Evolutionary conservation across 1,140 invertebrate species (phyloP), one percentile per base, ranked within the genome.

Genomic region (Lycorma delicatula): DNA sequence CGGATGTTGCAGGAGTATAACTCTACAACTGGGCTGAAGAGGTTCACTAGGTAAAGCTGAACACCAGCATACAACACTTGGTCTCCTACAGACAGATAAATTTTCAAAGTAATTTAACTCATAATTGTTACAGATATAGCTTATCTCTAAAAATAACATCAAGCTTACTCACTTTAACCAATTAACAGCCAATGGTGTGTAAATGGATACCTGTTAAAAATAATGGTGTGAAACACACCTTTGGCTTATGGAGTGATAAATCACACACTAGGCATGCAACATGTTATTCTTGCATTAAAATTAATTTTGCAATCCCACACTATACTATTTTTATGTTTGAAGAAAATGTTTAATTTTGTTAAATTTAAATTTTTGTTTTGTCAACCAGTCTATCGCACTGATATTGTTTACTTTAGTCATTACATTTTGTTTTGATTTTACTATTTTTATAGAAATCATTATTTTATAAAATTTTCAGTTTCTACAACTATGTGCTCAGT

Each of bases 1-100:
- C 13, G 92, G 92, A 79, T 97, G 93, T 70, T 96, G 92, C 2
- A 97, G 74, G 56, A 96, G 79, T 59, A 93, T 82, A 41, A 95
- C 74, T 65, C 76, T 80, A 50, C 85, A 88, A 54, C 75, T 70
- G 9, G 86, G 82, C 46, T 72, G 67, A 6, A 94, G 62, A 22
- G 79, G 83, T 54, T 81, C 74, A 54, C 79, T 73, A 12, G 90
- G 89, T 55, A 95, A 72, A 41, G 82, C 87, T 23, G 79, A 77
- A 73, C 93, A 96, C 88, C 90, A 95, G 69, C 93, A 97, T 27
- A 94, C 92, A 38, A 77, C 80, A n/a, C 72, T 66, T 11, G 93
- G 93, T 63, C 93, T 82, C 50, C 92, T 95, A 65, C 60, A 78
- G 74, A 56, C 53, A 29, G 6, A 56, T 51, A 9, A 56, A 46